Conservation (phyloP, 2,113 vertebrate species). For the Erythrocercus mccallii region DNA sequence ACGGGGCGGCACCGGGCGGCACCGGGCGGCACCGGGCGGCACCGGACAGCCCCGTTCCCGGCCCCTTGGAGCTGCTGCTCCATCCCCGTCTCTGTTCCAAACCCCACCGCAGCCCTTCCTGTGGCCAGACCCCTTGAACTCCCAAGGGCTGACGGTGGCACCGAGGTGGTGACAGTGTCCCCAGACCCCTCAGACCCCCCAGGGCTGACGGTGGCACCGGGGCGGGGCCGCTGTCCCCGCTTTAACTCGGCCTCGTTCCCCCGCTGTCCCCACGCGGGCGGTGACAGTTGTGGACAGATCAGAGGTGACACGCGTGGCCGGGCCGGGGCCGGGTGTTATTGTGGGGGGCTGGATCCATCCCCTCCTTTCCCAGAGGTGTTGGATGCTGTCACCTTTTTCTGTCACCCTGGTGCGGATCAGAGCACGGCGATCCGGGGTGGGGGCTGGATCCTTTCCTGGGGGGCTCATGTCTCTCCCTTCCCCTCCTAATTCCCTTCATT, state of each 20-base stretch:
- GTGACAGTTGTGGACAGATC: background rate
- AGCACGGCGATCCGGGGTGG: rapidly evolving
- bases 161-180: rapidly evolving
- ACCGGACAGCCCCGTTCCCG: rapidly evolving
- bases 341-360: background rate
- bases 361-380: background rate
- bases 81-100: rapidly evolving
- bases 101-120: rapidly evolving
- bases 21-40: background rate
- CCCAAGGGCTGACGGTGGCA: background rate
- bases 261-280: rapidly evolving
- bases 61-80: background rate
- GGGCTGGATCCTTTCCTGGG: background rate
- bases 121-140: background rate
- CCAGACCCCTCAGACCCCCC: background rate
- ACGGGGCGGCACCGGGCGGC: background rate
- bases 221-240: rapidly evolving
- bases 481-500: background rate
- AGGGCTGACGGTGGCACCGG: background rate
- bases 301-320: background rate
- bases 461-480: no score
- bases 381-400: background rate
- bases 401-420: background rate
- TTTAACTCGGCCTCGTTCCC: no score
- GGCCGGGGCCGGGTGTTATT: background rate